Conservation (phyloP, 2,888 invertebrate genomes). For the Mycogona germanica region DNA sequence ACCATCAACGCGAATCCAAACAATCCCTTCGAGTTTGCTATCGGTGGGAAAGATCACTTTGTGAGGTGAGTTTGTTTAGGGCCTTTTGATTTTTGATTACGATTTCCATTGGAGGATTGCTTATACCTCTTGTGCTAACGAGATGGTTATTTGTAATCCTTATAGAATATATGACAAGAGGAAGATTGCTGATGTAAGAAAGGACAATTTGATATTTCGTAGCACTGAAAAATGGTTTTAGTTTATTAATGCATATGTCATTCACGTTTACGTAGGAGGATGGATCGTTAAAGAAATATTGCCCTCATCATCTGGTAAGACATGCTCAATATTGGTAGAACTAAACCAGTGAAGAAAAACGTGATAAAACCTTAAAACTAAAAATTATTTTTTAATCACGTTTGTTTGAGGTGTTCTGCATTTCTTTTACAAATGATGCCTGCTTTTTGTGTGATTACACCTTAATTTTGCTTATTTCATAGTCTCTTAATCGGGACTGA, state of each 20-base stretch:
- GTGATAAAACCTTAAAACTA: background rate
- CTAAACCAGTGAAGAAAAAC: no score
- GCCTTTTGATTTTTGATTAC: background rate
- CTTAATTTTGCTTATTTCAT: background rate
- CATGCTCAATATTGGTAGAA: no score
- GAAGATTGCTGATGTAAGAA: constrained; percentile 26
- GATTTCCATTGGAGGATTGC: background rate
- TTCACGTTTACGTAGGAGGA: background rate
- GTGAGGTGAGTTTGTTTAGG: constrained; percentile 40
- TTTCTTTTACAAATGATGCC: no score
- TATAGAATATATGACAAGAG: constrained; percentile 31
- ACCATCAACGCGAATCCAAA: constrained; percentile 76
- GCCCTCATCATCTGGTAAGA: constrained; percentile 45
- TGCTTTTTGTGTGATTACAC: background rate
- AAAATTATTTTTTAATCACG: no score
- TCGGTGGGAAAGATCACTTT: constrained; percentile 67
- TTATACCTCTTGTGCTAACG: background rate
- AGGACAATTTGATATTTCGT: background rate
- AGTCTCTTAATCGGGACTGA: background rate
- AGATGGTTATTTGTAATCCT: constrained; percentile 12
- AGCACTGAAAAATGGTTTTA: background rate
- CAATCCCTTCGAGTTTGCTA: constrained; percentile 60
- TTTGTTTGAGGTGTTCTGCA: no score
- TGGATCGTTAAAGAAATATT: constrained; percentile 44
- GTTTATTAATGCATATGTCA: background rate